Conservation (phyloP, 2,113 vertebrate genomes). For the Capreolus pygargus region DNA sequence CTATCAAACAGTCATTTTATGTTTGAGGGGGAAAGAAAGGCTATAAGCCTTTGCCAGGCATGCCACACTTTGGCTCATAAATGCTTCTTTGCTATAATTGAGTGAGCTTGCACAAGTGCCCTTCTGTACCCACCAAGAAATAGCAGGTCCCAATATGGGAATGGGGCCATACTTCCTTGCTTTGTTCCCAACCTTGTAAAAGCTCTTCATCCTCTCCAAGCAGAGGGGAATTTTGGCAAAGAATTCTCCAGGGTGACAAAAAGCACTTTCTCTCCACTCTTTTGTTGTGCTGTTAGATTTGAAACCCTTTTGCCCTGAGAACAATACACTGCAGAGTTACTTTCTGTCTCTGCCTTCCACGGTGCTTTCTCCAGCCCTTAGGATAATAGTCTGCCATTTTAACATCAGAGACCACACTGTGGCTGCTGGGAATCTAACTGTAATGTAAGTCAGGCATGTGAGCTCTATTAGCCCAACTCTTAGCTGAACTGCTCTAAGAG, state of each 20-base stretch:
- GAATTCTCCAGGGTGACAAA: slow-evolving; percentile 50
- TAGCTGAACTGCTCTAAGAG: slow-evolving; percentile 16
- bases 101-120: not conserved
- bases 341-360: not conserved
- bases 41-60: slow-evolving; percentile 31
- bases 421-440: not conserved
- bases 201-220: slow-evolving; percentile 62
- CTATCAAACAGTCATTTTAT: slow-evolving; percentile 29
- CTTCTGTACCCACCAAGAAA: slow-evolving; percentile 38
- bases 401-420: not conserved
- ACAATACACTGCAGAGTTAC: slow-evolving; percentile 36
- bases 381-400: slow-evolving; percentile 45
- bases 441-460: not conserved
- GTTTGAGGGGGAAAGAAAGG: not conserved
- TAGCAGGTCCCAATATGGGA: slow-evolving; percentile 58
- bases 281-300: slow-evolving; percentile 64
- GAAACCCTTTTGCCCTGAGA: slow-evolving; percentile 30
- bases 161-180: slow-evolving; percentile 37
- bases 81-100: slow-evolving; percentile 43
- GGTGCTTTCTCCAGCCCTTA: not conserved
- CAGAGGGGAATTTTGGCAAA: slow-evolving; percentile 56
- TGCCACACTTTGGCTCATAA: slow-evolving; percentile 59
- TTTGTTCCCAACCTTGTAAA: slow-evolving; percentile 58
- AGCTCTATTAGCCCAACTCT: not conserved
- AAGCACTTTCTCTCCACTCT: slow-evolving; percentile 43